Conservation (phyloP, 2,113 vertebrate species). For the Rhabdornis inornatus region DNA sequence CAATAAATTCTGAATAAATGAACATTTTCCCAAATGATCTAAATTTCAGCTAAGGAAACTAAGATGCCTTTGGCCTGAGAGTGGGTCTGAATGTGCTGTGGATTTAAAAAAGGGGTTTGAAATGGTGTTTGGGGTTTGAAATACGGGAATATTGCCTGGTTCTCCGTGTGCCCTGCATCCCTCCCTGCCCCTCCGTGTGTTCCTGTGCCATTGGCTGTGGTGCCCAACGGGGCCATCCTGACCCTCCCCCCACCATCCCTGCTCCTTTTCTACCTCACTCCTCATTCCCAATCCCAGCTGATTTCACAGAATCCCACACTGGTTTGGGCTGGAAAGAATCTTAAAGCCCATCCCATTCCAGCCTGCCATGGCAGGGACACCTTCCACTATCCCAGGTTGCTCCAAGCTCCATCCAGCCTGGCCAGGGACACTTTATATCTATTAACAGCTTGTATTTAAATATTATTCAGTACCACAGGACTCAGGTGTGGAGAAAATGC, state of each 20-base stretch:
- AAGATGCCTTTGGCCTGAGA: not conserved
- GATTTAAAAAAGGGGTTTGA: not conserved
- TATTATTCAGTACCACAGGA: not conserved
- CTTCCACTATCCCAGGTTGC: rapidly evolving
- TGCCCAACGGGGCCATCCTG: rapidly evolving
- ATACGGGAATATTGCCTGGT: not conserved
- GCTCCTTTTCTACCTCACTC: not conserved
- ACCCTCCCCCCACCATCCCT: rapidly evolving
- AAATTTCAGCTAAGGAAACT: not conserved
- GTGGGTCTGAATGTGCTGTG: not conserved
- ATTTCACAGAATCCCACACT: not conserved
- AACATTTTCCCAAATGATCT: not conserved
- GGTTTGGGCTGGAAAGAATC: not conserved
- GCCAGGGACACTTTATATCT: rapidly evolving
- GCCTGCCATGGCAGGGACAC: not conserved
- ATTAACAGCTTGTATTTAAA: not conserved
- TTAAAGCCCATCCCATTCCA: not conserved
- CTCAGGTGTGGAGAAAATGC: not conserved
- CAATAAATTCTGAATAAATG: not conserved
- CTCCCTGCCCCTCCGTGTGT: rapidly evolving
- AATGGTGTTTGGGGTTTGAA: not conserved
- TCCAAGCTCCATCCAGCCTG: rapidly evolving
- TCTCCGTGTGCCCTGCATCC: not conserved
- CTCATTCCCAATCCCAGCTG: not conserved
- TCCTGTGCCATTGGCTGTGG: rapidly evolving